Evolutionary conservation across 2,888 invertebrate genomes (phyloP).

Genomic region (Synanthedon vespiformis): DNA sequence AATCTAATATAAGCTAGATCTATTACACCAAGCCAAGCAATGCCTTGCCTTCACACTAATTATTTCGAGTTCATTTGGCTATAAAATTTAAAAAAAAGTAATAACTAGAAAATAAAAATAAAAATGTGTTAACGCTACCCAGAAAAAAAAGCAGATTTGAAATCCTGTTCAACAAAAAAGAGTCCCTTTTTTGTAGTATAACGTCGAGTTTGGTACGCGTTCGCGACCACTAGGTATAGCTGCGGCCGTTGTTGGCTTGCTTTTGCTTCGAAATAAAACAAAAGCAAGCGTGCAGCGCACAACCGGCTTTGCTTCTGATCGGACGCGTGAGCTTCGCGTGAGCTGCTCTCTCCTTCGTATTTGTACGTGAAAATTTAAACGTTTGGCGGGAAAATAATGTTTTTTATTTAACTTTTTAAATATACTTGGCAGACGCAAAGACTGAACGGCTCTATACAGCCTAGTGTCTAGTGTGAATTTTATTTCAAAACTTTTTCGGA

Average conservation of each 20-base stretch:
- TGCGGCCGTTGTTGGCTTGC: slow-evolving; percentile 10
- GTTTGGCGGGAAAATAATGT: slow-evolving; percentile 46
- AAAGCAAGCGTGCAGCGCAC: slow-evolving; percentile 30
- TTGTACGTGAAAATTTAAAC: slow-evolving; percentile 16
- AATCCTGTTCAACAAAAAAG: background rate
- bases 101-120: background rate
- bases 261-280: slow-evolving; percentile 64
- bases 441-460: background rate
- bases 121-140: background rate
- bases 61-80: too few species aligned
- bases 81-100: too few species aligned
- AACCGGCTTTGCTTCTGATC: slow-evolving; percentile 56
- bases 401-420: slow-evolving; percentile 4
- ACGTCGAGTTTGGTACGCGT: background rate
- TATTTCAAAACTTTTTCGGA: too few species aligned
- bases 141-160: background rate
- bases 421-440: background rate
- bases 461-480: too few species aligned
- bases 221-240: background rate
- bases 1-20: too few species aligned
- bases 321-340: slow-evolving; percentile 32
- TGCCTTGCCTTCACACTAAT: too few species aligned
- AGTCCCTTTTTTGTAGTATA: background rate
- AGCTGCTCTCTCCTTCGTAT: background rate
- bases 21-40: too few species aligned